These are phyloP conservation scores for Keiferia lycopersicella DNA, from an alignment of 2,888 invertebrate species.

Conservation along the genomic window DNA sequence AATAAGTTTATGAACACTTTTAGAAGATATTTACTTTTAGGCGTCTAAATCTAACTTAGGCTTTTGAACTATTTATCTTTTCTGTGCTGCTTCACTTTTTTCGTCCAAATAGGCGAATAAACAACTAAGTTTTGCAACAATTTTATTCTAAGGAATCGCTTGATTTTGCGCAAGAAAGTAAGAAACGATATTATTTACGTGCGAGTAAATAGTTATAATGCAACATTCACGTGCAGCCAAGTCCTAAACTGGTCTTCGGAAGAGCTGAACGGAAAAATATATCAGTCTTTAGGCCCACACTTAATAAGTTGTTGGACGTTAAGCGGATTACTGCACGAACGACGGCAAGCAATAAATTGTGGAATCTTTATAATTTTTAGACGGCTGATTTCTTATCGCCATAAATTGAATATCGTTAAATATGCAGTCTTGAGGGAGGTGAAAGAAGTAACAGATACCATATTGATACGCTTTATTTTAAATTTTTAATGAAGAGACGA, in stretches of 20 bases:
- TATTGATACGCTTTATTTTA: neutral
- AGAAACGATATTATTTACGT: conserved; percentile 4
- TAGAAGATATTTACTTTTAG: too few relatives aligned
- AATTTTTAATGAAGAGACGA: too few relatives aligned
- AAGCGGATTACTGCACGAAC: conserved; percentile 68
- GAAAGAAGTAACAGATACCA: neutral
- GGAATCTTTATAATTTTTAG: conserved; percentile 80
- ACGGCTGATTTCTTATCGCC: conserved; percentile 66
- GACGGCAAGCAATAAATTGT: conserved; percentile 68
- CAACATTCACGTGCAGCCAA: conserved; percentile 29
- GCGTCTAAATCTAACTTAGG: too few relatives aligned
- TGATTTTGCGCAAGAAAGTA: neutral
- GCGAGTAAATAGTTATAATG: conserved; percentile 28
- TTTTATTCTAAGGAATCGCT: too few relatives aligned
- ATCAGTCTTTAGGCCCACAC: conserved; percentile 77
- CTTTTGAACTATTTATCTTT: too few relatives aligned
- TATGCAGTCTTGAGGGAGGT: conserved; percentile 43
- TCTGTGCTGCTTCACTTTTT: too few relatives aligned
- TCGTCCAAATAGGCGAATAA: too few relatives aligned
- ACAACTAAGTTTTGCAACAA: too few relatives aligned
- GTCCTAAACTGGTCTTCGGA: conserved; percentile 44
- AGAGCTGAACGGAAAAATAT: conserved; percentile 64
- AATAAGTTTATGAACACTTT: too few relatives aligned
- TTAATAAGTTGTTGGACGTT: conserved; percentile 75
- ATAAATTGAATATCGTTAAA: conserved; percentile 80